Percentiles rank a stretch among this genome's conserved stretches.
Evolutionary conservation across 2,113 vertebrate species (phyloP).

Genomic region (Dipodomys stephensi): DNA sequence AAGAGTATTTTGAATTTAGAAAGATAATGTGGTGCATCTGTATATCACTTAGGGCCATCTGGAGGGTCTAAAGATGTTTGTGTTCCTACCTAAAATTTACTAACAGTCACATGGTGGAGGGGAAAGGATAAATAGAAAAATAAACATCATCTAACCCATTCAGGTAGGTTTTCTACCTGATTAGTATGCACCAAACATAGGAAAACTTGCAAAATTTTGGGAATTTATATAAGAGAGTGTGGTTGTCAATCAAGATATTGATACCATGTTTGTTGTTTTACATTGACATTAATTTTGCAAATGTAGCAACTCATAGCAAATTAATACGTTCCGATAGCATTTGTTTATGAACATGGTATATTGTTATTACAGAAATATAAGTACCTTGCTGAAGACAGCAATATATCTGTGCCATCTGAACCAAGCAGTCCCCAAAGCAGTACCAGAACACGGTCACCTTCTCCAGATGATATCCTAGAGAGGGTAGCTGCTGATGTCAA

Average conservation of each 20-base stretch:
- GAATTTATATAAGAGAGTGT: slow-evolving; percentile 50
- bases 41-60: neutral
- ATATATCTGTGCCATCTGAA: slow-evolving; percentile 93
- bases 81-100: too few species aligned
- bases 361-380: slow-evolving; percentile 94
- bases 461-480: slow-evolving; percentile 97
- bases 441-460: slow-evolving; percentile 95
- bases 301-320: neutral
- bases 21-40: slow-evolving; percentile 17
- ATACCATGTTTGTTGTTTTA: slow-evolving; percentile 3
- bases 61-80: neutral
- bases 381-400: slow-evolving; percentile 93
- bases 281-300: neutral
- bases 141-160: neutral
- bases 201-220: neutral
- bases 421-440: slow-evolving; percentile 98
- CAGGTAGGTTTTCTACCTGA: neutral
- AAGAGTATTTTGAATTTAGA: slow-evolving; percentile 58
- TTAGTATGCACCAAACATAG: neutral
- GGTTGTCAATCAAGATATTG: neutral
- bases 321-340: neutral
- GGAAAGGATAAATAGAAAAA: neutral
- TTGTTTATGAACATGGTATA: neutral
- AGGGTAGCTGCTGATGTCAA: slow-evolving; percentile 97
- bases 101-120: neutral